A percentile compares a stretch with the other conserved stretches of the same genome.
Evolutionary conservation across 2,888 invertebrate genomes (phyloP).

Genomic region (Chesias legatella): DNA sequence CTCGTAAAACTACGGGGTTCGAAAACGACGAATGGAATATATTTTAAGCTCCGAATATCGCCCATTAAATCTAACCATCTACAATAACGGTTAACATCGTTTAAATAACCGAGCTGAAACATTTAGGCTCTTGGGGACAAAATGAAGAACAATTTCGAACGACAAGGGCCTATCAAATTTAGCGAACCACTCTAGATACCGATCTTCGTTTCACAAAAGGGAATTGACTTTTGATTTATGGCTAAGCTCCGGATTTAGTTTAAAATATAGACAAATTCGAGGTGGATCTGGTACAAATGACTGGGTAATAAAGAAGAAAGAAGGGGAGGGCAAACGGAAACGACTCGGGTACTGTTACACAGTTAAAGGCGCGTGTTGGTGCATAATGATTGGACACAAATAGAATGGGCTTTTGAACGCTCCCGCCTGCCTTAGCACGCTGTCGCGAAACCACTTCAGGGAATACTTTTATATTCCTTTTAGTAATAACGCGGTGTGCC

Average conservation of each 20-base stretch:
- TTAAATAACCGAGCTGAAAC: conserved; percentile 18
- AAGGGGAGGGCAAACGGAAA: conserved; percentile 65
- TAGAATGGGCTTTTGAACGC: conserved; percentile 61
- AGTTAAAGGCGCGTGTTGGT: conserved; percentile 69
- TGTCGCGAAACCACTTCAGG: conserved; percentile 67
- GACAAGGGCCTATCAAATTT: conserved; percentile 25
- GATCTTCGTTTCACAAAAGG: conserved; percentile 23
- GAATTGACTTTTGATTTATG: conserved; percentile 32
- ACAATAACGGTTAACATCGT: conserved; percentile 20
- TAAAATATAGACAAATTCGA: conserved; percentile 43
- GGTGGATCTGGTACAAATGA: conserved; percentile 54
- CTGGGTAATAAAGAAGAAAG: conserved; percentile 52
- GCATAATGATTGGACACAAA: conserved; percentile 75
- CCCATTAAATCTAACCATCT: conserved; percentile 15
- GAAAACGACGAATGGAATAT: conserved; percentile 17
- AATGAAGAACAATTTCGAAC: conserved; percentile 25
- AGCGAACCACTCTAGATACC: conserved; percentile 25
- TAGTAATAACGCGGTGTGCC: conserved; percentile 38
- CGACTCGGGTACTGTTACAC: conserved; percentile 70
- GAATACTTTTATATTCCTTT: conserved; percentile 58
- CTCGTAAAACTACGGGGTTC: conserved; percentile 14
- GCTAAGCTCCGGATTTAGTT: conserved; percentile 30
- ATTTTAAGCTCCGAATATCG: conserved; percentile 17
- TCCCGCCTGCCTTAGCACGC: conserved; percentile 54
- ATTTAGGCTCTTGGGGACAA: conserved; percentile 21